phyloP scores from a whole-genome alignment of 2,797 vertebrate genomes.

The Channallabes apus region DNA sequence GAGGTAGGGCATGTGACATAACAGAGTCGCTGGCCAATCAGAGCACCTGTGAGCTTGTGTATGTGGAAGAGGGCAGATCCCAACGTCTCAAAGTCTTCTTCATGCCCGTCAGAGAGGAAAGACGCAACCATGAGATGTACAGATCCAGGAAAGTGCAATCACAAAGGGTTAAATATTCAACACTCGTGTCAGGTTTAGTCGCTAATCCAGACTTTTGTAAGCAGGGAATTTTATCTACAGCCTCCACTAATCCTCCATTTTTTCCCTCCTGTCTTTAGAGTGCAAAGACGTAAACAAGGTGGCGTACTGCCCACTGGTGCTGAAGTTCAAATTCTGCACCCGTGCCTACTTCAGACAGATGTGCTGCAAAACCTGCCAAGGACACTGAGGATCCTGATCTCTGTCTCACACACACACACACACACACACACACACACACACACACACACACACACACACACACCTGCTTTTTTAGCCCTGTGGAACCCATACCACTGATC shows the following conservation, averaged over 20 bases:
- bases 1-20: no score
- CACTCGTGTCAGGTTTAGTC: background rate
- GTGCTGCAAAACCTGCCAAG: conserved; percentile 99
- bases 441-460: conserved; percentile 14
- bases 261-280: conserved; percentile 77
- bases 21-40: no score
- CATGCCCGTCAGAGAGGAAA: no score
- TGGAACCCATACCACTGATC: conserved; percentile 96
- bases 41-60: no score
- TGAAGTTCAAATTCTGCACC: conserved; percentile 99
- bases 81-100: no score
- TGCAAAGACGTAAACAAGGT: conserved; percentile 99
- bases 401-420: conserved; percentile 12
- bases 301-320: conserved; percentile 98
- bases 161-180: background rate
- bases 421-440: conserved; percentile 10
- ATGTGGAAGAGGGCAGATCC: no score
- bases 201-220: background rate
- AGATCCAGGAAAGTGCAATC: background rate
- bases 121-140: no score
- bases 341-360: conserved; percentile 99
- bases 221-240: background rate
- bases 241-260: conserved; percentile 40
- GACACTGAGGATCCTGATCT: conserved; percentile 87
- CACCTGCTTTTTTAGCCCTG: conserved; percentile 74